Percentiles rank a stretch among this genome's conserved stretches.
Evolutionary conservation across 2,888 invertebrate species (phyloP).

Genomic region (Sarcophaga variegata): DNA sequence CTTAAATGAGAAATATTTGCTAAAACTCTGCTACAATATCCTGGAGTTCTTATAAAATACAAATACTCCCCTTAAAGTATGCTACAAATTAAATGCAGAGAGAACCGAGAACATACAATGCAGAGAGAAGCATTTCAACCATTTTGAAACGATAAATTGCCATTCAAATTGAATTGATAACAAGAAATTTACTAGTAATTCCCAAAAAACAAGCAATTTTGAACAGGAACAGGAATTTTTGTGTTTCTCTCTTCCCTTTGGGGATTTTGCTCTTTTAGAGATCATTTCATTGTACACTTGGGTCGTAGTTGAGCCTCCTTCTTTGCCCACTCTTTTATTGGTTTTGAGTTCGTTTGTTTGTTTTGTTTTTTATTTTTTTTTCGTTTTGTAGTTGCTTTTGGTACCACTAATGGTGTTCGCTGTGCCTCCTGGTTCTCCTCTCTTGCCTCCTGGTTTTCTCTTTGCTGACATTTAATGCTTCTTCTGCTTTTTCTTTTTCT

Average conservation of each 20-base stretch:
- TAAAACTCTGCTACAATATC: no score
- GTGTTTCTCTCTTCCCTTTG: neutral
- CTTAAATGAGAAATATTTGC: no score
- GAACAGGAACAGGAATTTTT: neutral
- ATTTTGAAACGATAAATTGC: no score
- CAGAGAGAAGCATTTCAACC: no score
- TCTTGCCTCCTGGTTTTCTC: neutral
- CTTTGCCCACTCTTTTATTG: constrained; percentile 54
- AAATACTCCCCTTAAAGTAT: no score
- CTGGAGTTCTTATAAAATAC: no score
- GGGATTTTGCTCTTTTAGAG: constrained; percentile 36
- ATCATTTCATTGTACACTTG: neutral
- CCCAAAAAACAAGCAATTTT: neutral
- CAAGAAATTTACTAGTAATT: no score
- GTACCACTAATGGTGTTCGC: constrained; percentile 44
- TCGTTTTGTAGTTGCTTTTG: neutral
- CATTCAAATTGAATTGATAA: no score
- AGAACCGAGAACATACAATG: no score
- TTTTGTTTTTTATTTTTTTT: neutral
- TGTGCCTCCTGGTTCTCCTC: constrained; percentile 15
- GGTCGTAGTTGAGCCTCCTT: constrained; percentile 45
- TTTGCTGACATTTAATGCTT: neutral
- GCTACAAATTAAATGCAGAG: no score
- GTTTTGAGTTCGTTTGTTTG: constrained; percentile 2
- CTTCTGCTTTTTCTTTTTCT: constrained; percentile 26